A percentile compares a stretch with the other conserved stretches of the same genome.
Evolutionary conservation across 1,140 invertebrate species (phyloP).

Genomic region (Sitophilus oryzae): DNA sequence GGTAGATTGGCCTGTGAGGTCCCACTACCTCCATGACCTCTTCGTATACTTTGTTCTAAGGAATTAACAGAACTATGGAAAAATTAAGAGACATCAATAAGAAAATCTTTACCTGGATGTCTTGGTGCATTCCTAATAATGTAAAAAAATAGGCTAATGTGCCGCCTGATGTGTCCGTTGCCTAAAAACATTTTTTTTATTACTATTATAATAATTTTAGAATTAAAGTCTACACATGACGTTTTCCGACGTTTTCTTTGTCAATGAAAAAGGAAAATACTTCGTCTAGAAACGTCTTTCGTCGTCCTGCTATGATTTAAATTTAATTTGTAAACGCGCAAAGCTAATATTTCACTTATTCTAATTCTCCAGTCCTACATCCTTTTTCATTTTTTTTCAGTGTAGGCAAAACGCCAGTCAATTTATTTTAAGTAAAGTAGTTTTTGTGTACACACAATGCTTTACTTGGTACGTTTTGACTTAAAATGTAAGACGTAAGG

Average conservation of each 20-base stretch:
- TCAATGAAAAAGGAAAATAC: no score
- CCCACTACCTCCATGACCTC: constrained; percentile 16
- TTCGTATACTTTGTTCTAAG: constrained; percentile 16
- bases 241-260: no score
- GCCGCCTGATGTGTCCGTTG: constrained; percentile 14
- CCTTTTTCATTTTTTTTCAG: no score
- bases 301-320: no score
- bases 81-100: not conserved
- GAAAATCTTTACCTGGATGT: constrained; percentile 10
- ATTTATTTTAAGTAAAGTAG: not conserved
- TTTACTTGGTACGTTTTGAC: not conserved
- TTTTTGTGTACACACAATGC: no score
- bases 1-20: constrained; percentile 10
- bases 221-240: no score
- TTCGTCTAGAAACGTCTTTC: no score
- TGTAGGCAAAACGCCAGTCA: no score
- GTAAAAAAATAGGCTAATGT: constrained; percentile 13
- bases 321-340: no score
- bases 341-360: no score
- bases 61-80: not conserved
- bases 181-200: constrained; percentile 7
- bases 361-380: no score
- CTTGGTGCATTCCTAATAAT: constrained; percentile 16
- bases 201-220: not conserved
- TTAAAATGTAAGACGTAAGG: not conserved